Evolutionary conservation across 2,888 invertebrate genomes (phyloP).

Genomic region (Aelia acuminata): DNA sequence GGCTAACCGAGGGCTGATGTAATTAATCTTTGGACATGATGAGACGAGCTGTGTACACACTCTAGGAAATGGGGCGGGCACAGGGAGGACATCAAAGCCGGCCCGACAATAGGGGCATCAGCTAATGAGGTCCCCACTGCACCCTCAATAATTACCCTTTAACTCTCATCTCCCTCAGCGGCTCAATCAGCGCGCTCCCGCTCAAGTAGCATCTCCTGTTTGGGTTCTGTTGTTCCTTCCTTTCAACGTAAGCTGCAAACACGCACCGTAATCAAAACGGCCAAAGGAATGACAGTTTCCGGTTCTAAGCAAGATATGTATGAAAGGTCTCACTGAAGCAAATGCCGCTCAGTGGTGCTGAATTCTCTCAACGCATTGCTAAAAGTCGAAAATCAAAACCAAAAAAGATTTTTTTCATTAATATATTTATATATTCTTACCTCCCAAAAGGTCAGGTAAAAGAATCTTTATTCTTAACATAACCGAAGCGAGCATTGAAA

Average conservation of each 20-base stretch:
- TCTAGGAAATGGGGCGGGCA: slow-evolving; percentile 34
- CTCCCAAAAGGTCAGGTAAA: no score
- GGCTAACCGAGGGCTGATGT: slow-evolving; percentile 15
- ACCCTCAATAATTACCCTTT: slow-evolving; percentile 21
- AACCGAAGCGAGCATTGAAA: no score
- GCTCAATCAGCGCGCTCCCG: background rate
- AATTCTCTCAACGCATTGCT: no score
- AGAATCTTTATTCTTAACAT: no score
- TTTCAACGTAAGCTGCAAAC: background rate
- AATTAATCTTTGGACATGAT: slow-evolving; percentile 41
- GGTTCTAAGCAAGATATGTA: no score
- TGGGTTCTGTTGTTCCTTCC: background rate
- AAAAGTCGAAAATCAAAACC: no score
- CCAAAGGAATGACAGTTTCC: background rate
- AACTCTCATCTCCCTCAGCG: slow-evolving; percentile 33
- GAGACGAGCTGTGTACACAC: slow-evolving; percentile 38
- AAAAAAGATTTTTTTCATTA: no score
- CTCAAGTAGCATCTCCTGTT: background rate
- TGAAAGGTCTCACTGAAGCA: no score
- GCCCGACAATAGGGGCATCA: slow-evolving; percentile 43
- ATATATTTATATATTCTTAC: no score
- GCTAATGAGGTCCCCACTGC: slow-evolving; percentile 50
- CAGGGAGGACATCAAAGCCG: slow-evolving; percentile 15
- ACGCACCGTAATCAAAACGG: background rate
- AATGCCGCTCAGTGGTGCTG: no score